Percentiles rank a stretch among this genome's conserved stretches.
These are phyloP conservation scores for Drosophila gunungcola DNA, from an alignment of 1,140 invertebrate genomes.

Conservation along the genomic window DNA sequence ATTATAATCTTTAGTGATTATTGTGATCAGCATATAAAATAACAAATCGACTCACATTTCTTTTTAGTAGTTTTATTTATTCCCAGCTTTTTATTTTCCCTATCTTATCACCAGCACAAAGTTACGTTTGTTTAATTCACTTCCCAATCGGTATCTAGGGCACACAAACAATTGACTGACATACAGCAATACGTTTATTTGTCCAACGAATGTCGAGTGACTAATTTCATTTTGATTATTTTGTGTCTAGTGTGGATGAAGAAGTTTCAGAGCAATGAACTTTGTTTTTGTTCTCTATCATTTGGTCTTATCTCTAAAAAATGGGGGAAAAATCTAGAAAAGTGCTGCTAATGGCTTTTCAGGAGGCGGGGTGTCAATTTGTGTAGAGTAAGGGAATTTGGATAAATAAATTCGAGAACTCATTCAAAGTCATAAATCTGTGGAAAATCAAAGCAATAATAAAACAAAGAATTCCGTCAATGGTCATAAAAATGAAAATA, in stretches of 20 bases:
- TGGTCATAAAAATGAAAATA: conserved; percentile 12
- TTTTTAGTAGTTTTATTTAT: conserved; percentile 2
- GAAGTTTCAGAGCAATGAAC: conserved; percentile 33
- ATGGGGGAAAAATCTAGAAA: conserved; percentile 22
- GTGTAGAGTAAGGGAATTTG: not conserved
- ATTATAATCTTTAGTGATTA: not conserved
- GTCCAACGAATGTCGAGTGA: conserved; percentile 35
- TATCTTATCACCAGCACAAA: conserved; percentile 25
- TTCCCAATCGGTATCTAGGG: conserved; percentile 23
- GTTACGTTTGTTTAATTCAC: conserved; percentile 31
- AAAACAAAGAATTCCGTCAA: conserved; percentile 29
- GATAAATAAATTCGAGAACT: conserved; percentile 26
- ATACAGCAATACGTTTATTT: conserved; percentile 37
- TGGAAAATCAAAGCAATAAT: conserved; percentile 29
- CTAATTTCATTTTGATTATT: conserved; percentile 51
- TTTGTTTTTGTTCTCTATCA: conserved; percentile 26
- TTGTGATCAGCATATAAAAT: not conserved
- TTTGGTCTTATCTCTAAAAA: conserved; percentile 27
- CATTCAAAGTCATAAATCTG: conserved; percentile 39
- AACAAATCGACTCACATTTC: not conserved
- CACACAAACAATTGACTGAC: conserved; percentile 34
- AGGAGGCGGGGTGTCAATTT: conserved; percentile 23
- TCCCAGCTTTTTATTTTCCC: not conserved
- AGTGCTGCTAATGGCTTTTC: conserved; percentile 38
- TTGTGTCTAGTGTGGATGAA: conserved; percentile 34